Conservation (phyloP, 2,888 invertebrate genomes). For the Sepiola atlantica region DNA sequence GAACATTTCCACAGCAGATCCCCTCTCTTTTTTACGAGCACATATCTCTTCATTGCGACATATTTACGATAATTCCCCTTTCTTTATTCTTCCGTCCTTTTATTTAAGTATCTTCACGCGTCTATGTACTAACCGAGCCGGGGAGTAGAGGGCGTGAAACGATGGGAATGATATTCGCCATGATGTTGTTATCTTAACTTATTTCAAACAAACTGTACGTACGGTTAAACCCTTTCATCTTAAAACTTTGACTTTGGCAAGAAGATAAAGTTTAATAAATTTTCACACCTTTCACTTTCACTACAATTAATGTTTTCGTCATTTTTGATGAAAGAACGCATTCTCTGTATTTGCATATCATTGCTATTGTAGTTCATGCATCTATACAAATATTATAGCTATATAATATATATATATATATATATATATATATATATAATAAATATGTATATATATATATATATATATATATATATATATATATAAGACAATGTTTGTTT, state of each 20-base stretch:
- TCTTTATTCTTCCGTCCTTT: conserved; percentile 32
- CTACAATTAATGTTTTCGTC: not conserved
- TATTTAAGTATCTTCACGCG: conserved; percentile 21
- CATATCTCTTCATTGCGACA: conserved; percentile 12
- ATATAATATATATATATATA: not conserved
- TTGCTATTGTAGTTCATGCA: not conserved
- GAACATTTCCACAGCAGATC: not conserved
- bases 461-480: too few relatives aligned
- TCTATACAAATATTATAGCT: not conserved
- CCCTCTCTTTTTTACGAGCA: not conserved
- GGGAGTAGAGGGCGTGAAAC: not conserved
- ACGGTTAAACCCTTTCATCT: not conserved
- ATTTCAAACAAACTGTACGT: not conserved
- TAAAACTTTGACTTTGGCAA: not conserved
- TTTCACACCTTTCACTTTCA: not conserved
- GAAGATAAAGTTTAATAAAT: not conserved
- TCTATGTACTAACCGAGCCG: not conserved
- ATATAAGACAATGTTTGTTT: too few relatives aligned
- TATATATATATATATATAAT: not conserved
- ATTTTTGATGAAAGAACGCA: not conserved
- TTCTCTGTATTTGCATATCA: not conserved
- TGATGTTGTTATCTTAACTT: not conserved
- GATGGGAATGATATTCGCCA: not conserved
- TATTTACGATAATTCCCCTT: not conserved
- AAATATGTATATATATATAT: too few relatives aligned